A percentile compares a stretch with the other conserved stretches of the same genome.
phyloP scores from a whole-genome alignment of 2,797 vertebrate genomes.

The Loris lydekkerianus region DNA sequence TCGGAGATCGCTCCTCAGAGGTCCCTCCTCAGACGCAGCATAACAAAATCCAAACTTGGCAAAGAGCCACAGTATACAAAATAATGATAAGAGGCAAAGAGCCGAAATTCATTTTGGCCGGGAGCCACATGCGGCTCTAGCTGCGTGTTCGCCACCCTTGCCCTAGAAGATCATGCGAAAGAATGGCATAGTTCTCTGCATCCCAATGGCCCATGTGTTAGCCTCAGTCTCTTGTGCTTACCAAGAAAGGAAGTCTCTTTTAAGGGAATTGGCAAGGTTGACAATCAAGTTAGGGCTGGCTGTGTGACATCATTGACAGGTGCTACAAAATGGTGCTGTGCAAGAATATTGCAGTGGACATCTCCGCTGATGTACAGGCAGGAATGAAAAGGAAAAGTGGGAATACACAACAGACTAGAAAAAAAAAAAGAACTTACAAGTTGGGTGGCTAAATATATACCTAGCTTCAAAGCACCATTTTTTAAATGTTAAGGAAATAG shows the following conservation, averaged over 20 bases:
- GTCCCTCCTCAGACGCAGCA: too few species aligned
- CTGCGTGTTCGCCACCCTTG: too few species aligned
- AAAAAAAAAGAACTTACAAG: constrained; percentile 87
- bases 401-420: constrained; percentile 69
- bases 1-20: too few species aligned
- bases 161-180: accelerated
- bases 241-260: constrained; percentile 38
- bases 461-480: constrained; percentile 48
- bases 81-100: too few species aligned
- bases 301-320: constrained; percentile 62
- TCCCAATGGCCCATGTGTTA: accelerated
- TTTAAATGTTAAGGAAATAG: not conserved
- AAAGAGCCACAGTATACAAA: too few species aligned
- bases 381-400: not conserved
- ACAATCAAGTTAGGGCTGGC: constrained; percentile 65
- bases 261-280: constrained; percentile 13
- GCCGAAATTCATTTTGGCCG: too few species aligned
- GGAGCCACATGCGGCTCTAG: too few species aligned
- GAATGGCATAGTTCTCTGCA: not conserved
- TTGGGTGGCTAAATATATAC: constrained; percentile 76
- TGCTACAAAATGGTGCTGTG: constrained; percentile 24
- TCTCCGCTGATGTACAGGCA: not conserved
- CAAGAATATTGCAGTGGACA: not conserved
- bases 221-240: not conserved
- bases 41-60: too few species aligned